Evolutionary conservation across 2,888 invertebrate species (phyloP).

Genomic region (Sycophila texana): DNA sequence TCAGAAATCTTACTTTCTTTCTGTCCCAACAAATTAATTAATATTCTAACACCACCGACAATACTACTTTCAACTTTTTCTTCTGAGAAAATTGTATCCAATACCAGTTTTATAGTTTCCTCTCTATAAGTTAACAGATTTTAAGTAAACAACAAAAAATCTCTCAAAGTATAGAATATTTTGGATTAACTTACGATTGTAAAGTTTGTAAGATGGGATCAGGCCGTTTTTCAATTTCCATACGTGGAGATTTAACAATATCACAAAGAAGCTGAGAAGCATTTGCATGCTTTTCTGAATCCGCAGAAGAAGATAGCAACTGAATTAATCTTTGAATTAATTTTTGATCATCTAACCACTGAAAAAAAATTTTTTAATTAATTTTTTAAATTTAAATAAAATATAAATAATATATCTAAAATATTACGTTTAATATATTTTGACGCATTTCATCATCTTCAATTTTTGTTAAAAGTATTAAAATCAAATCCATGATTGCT

Average conservation of each 20-base stretch:
- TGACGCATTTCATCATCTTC: slow-evolving; percentile 85
- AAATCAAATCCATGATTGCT: slow-evolving; percentile 94
- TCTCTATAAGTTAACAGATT: slow-evolving; percentile 73
- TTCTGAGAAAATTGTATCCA: slow-evolving; percentile 85
- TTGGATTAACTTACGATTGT: slow-evolving; percentile 80
- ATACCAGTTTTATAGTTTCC: slow-evolving; percentile 82
- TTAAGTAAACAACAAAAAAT: not conserved
- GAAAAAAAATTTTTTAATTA: slow-evolving; percentile 57
- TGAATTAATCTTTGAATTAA: slow-evolving; percentile 88
- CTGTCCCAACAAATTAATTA: slow-evolving; percentile 82
- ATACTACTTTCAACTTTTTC: slow-evolving; percentile 84
- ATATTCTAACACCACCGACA: slow-evolving; percentile 87
- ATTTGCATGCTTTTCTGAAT: slow-evolving; percentile 88
- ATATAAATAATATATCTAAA: not conserved
- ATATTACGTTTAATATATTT: slow-evolving; percentile 81
- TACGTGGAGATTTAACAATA: slow-evolving; percentile 84
- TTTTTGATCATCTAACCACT: slow-evolving; percentile 95
- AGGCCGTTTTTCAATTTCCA: slow-evolving; percentile 79
- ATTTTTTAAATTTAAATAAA: slow-evolving; percentile 36
- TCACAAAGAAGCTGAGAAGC: slow-evolving; percentile 93
- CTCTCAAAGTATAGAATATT: not conserved
- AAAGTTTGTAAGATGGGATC: slow-evolving; percentile 85
- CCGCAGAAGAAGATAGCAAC: slow-evolving; percentile 81
- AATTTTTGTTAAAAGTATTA: slow-evolving; percentile 89
- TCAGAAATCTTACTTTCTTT: slow-evolving; percentile 71